phyloP scores from a whole-genome alignment of 2,888 invertebrate genomes.

The Pyrochroa serraticornis region DNA sequence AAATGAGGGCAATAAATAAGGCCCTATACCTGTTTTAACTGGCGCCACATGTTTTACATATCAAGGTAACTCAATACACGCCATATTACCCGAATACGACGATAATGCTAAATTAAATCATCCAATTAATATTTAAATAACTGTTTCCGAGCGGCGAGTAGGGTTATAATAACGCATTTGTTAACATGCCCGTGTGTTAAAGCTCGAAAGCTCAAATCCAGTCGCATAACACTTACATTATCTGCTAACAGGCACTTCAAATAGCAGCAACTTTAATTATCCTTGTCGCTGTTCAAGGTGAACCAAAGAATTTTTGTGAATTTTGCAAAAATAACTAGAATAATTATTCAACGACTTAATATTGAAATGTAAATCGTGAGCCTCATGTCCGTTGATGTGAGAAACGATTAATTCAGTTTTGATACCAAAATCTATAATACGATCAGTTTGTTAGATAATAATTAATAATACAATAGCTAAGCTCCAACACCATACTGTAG shows the following conservation, averaged over 20 bases:
- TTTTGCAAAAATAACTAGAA: conserved; percentile 8
- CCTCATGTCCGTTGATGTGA: too few relatives aligned
- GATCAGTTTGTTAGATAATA: conserved; percentile 9
- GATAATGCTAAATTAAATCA: conserved; percentile 29
- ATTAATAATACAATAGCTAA: conserved; percentile 10
- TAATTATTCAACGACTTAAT: conserved; percentile 10
- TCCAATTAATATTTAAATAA: conserved; percentile 24
- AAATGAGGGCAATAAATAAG: conserved; percentile 52
- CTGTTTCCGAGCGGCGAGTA: neutral
- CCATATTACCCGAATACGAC: conserved; percentile 30
- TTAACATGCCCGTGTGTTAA: conserved; percentile 13
- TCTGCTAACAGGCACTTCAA: conserved; percentile 10
- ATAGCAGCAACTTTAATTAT: conserved; percentile 8
- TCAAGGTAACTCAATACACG: conserved; percentile 35
- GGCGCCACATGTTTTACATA: conserved; percentile 44
- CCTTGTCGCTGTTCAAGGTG: conserved; percentile 8
- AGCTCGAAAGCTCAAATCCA: neutral
- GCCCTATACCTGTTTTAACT: conserved; percentile 37
- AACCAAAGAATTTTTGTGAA: too few relatives aligned
- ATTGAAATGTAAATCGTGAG: too few relatives aligned
- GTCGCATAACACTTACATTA: conserved; percentile 13
- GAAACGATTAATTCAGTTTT: too few relatives aligned
- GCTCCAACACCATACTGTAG: neutral
- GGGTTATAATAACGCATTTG: conserved; percentile 2
- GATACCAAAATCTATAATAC: conserved; percentile 4